Conservation (phyloP, 2,888 invertebrate genomes). For the Urechis unicinctus region DNA sequence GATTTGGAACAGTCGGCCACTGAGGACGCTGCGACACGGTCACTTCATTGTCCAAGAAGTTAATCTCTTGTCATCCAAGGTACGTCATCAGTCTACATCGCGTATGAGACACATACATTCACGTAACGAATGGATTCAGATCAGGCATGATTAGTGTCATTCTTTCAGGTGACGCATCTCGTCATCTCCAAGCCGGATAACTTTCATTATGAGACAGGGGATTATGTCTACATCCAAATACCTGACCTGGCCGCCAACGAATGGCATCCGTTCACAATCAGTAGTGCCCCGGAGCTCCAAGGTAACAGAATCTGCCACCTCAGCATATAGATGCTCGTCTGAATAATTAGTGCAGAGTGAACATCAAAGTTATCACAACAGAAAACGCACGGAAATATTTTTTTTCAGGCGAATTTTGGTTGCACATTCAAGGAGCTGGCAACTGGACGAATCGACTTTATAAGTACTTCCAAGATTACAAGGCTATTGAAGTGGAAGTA, state of each 20-base stretch:
- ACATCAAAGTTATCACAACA: too few species aligned
- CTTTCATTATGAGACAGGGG: slow-evolving; percentile 85
- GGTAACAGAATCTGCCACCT: slow-evolving; percentile 51
- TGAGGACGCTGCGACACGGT: slow-evolving; percentile 53
- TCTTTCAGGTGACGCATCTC: slow-evolving; percentile 64
- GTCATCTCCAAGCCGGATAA: slow-evolving; percentile 79
- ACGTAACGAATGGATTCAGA: not conserved
- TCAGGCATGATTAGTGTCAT: not conserved
- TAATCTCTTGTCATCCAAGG: slow-evolving; percentile 76
- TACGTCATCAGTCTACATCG: slow-evolving; percentile 51
- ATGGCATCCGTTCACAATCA: slow-evolving; percentile 96
- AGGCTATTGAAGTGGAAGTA: not conserved
- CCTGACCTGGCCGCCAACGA: slow-evolving; percentile 87
- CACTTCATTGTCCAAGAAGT: slow-evolving; percentile 86
- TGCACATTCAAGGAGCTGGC: not conserved
- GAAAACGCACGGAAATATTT: not conserved
- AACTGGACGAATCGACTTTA: not conserved
- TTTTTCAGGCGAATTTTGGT: not conserved
- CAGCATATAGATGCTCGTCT: too few species aligned
- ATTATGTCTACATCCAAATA: slow-evolving; percentile 87
- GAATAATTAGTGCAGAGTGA: too few species aligned
- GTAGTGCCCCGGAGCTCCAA: slow-evolving; percentile 89
- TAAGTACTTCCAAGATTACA: not conserved
- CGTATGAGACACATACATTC: too few species aligned
- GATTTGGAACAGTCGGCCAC: slow-evolving; percentile 51